These are phyloP conservation scores for Eclectus roratus DNA, from an alignment of 2,113 vertebrate species.

Conservation along the genomic window DNA sequence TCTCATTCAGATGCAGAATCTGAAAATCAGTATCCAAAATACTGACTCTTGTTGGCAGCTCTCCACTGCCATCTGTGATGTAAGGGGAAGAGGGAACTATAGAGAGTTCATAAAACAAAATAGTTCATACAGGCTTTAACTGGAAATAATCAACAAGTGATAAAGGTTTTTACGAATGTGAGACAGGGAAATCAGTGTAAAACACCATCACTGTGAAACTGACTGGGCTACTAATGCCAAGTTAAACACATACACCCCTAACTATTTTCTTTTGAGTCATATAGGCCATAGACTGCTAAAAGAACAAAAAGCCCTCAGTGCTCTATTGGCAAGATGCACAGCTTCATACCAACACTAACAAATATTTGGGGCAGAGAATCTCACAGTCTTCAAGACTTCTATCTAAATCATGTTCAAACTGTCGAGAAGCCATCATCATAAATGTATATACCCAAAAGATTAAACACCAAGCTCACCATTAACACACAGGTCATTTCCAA, in stretches of 20 bases:
- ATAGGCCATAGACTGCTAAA: neutral
- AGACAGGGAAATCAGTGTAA: neutral
- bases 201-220: neutral
- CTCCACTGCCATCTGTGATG: neutral
- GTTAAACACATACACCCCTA: neutral
- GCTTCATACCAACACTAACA: neutral
- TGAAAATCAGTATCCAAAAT: neutral
- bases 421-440: neutral
- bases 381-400: neutral
- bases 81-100: neutral
- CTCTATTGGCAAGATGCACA: neutral
- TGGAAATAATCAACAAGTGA: neutral
- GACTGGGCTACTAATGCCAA: neutral
- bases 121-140: neutral
- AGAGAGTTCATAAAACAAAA: neutral
- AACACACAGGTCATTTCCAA: neutral
- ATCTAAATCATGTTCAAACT: neutral
- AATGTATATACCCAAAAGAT: neutral
- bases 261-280: neutral
- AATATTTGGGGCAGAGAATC: neutral
- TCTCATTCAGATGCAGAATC: neutral
- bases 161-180: neutral
- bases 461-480: neutral
- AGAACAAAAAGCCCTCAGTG: slow-evolving; percentile 20
- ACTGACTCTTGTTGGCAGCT: neutral